These are phyloP conservation scores for Elegia similella DNA, from an alignment of 2,888 invertebrate genomes.

Conservation along the genomic window DNA sequence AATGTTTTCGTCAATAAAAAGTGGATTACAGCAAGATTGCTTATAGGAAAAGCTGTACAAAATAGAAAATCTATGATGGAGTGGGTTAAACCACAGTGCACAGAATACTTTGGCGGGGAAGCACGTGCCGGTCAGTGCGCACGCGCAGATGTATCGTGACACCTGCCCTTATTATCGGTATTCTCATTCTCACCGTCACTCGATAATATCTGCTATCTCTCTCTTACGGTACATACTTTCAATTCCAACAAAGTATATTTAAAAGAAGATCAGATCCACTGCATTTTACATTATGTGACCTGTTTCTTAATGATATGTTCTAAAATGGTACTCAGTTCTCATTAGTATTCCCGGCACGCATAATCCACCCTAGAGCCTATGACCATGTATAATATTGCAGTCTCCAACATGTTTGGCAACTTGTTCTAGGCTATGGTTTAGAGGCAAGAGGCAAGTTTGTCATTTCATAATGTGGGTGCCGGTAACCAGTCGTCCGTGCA, in stretches of 20 bases:
- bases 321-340: conserved; percentile 63
- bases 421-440: conserved; percentile 49
- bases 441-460: conserved; percentile 37
- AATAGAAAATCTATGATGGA: conserved; percentile 14
- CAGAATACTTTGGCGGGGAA: conserved; percentile 52
- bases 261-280: conserved; percentile 58
- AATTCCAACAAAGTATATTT: conserved; percentile 62
- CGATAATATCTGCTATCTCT: conserved; percentile 44
- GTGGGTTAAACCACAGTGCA: conserved; percentile 24
- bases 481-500: conserved; percentile 7
- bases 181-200: conserved; percentile 50
- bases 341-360: conserved; percentile 65
- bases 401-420: conserved; percentile 55
- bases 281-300: conserved; percentile 70
- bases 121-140: conserved; percentile 73
- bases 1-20: conserved; percentile 12
- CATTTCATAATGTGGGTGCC: conserved; percentile 35
- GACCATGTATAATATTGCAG: conserved; percentile 55
- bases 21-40: not conserved
- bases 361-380: conserved; percentile 51
- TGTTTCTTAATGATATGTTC: conserved; percentile 69
- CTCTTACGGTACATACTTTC: conserved; percentile 55
- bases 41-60: conserved; percentile 4
- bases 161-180: conserved; percentile 64
- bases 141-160: conserved; percentile 75